Conservation (phyloP, 1,140 invertebrate species). For the Medauroidea extradentata region DNA sequence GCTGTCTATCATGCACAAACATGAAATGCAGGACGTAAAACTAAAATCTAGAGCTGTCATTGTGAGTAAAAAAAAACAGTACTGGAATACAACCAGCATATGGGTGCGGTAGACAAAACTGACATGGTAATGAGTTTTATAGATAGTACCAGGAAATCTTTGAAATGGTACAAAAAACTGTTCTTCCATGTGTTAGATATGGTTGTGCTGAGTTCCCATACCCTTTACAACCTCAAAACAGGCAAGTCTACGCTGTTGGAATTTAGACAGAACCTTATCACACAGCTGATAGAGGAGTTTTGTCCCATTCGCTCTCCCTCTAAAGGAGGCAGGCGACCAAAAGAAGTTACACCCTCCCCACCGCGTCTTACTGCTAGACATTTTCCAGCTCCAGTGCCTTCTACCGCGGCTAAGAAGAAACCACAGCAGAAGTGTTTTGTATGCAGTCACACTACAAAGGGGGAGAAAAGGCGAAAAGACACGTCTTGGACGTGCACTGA, state of each 20-base stretch:
- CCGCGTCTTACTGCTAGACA: too few relatives aligned
- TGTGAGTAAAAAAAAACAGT: conserved; percentile 25
- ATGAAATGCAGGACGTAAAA: conserved; percentile 12
- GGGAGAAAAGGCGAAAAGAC: neutral
- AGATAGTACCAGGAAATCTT: conserved; percentile 18
- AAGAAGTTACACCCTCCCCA: too few relatives aligned
- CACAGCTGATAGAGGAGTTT: too few relatives aligned
- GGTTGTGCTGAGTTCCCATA: conserved; percentile 12
- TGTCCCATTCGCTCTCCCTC: too few relatives aligned
- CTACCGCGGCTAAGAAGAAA: too few relatives aligned
- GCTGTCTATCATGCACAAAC: conserved; percentile 14
- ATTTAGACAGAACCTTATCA: too few relatives aligned
- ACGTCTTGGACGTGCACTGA: conserved; percentile 3
- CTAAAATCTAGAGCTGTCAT: conserved; percentile 14
- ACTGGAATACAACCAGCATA: conserved; percentile 29
- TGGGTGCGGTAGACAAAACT: conserved; percentile 28
- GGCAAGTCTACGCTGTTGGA: too few relatives aligned
- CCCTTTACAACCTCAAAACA: too few relatives aligned
- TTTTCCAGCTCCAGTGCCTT: too few relatives aligned
- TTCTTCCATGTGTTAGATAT: conserved; percentile 24
- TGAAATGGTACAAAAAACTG: conserved; percentile 31
- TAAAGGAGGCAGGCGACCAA: too few relatives aligned
- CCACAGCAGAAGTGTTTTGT: too few relatives aligned
- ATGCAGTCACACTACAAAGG: neutral
- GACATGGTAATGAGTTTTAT: conserved; percentile 16